Percentiles rank a stretch among this genome's conserved stretches.
Evolutionary conservation across 2,888 invertebrate species (phyloP).

Genomic region (Aphidoletes aphidimyza): DNA sequence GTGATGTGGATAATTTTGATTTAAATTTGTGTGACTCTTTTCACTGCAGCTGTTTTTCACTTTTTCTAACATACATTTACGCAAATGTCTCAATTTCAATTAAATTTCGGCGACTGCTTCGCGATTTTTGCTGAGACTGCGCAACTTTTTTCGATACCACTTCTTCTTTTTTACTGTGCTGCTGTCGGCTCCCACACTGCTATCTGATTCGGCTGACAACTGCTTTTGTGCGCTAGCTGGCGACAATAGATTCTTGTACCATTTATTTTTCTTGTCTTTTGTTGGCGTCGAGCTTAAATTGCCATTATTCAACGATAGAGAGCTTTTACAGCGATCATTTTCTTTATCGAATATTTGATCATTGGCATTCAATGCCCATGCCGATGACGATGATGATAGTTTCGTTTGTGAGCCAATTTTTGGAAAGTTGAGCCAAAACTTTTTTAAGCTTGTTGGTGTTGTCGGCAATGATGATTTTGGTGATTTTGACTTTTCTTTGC

Average conservation of each 20-base stretch:
- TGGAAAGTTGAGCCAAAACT: neutral
- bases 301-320: slow-evolving; percentile 25
- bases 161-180: neutral
- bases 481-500: neutral
- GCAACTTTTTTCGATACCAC: neutral
- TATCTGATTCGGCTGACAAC: neutral
- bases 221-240: neutral
- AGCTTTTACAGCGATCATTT: slow-evolving; percentile 33
- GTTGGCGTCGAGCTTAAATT: neutral
- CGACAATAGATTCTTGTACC: slow-evolving; percentile 53
- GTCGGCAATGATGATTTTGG: slow-evolving; percentile 24
- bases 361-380: neutral
- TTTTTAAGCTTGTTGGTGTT: neutral
- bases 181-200: neutral
- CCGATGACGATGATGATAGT: slow-evolving; percentile 6
- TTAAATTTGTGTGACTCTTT: neutral
- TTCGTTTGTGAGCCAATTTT: slow-evolving; percentile 5
- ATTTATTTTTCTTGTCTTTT: slow-evolving; percentile 26
- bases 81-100: neutral
- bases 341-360: neutral
- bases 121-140: neutral
- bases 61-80: neutral
- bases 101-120: neutral
- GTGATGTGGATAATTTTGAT: too few relatives aligned
- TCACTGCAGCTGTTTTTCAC: neutral